Evolutionary conservation across 2,113 vertebrate genomes (phyloP).

Genomic region (Ceratotherium simum): DNA sequence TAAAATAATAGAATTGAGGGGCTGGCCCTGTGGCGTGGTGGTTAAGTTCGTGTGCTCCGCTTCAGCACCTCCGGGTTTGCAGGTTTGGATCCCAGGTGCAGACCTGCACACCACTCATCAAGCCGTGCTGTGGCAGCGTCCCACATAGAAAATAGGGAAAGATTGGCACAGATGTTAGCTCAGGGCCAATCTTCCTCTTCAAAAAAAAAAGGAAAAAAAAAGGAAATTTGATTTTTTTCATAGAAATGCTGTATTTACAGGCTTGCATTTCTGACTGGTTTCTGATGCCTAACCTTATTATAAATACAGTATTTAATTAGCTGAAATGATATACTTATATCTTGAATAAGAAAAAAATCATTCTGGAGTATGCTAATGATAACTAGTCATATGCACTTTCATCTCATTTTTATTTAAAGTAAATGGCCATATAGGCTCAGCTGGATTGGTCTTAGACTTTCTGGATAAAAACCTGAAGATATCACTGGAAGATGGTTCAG

Average conservation of each 20-base stretch:
- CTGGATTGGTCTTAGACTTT: neutral
- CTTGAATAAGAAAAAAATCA: neutral
- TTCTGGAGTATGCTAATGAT: neutral
- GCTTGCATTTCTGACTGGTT: neutral
- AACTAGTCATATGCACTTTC: neutral
- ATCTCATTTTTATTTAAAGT: neutral
- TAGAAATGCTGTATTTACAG: neutral
- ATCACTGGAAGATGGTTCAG: neutral
- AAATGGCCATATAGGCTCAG: neutral
- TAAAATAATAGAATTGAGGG: neutral
- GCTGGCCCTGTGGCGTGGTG: no score
- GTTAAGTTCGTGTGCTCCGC: no score
- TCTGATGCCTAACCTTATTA: neutral
- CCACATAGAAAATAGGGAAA: no score
- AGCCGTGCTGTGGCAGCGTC: no score
- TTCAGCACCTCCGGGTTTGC: no score
- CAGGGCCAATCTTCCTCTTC: no score
- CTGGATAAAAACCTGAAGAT: neutral
- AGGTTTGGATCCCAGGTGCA: no score
- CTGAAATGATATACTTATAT: neutral
- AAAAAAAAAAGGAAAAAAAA: neutral
- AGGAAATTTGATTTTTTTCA: constrained; percentile 3
- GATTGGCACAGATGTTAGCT: no score
- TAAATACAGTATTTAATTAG: neutral
- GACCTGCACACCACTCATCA: no score